phyloP scores from a whole-genome alignment of 2,113 vertebrate genomes.

The Serinus canaria region DNA sequence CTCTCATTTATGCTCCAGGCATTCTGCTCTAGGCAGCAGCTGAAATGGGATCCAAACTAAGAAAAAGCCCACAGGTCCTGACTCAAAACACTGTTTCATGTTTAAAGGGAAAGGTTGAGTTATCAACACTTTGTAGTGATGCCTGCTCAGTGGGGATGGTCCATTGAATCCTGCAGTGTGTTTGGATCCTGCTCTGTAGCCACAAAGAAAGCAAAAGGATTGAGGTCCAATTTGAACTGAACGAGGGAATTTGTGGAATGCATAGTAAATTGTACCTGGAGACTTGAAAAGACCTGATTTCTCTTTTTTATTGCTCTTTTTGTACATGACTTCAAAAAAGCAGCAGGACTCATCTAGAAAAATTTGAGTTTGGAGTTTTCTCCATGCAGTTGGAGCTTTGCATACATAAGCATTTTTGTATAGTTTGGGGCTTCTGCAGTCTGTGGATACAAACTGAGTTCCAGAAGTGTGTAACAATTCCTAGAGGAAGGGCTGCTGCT shows the following conservation, averaged over 20 bases:
- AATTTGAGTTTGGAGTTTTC: background rate
- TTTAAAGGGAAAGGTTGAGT: slow-evolving; percentile 37
- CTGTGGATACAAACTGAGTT: background rate
- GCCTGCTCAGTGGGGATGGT: background rate
- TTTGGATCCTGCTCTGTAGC: background rate
- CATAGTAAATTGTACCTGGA: background rate
- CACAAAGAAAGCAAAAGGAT: background rate
- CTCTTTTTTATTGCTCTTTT: background rate
- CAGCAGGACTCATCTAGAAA: background rate
- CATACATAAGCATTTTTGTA: background rate
- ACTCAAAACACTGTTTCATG: slow-evolving; percentile 25
- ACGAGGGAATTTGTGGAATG: background rate
- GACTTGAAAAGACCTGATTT: background rate
- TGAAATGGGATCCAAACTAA: slow-evolving; percentile 28
- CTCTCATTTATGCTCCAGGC: slow-evolving; percentile 36
- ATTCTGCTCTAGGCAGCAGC: slow-evolving; percentile 32
- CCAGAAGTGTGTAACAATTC: background rate
- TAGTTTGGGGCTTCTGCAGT: background rate
- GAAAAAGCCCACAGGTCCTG: slow-evolving; percentile 9
- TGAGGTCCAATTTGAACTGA: slow-evolving; percentile 3
- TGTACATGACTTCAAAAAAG: background rate
- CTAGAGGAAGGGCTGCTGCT: background rate
- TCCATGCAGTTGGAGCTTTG: background rate
- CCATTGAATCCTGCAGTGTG: background rate
- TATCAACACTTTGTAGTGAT: background rate